A percentile compares a stretch with the other conserved stretches of the same genome.
phyloP scores from a whole-genome alignment of 1,140 invertebrate genomes.

The Ganaspis sp. region DNA sequence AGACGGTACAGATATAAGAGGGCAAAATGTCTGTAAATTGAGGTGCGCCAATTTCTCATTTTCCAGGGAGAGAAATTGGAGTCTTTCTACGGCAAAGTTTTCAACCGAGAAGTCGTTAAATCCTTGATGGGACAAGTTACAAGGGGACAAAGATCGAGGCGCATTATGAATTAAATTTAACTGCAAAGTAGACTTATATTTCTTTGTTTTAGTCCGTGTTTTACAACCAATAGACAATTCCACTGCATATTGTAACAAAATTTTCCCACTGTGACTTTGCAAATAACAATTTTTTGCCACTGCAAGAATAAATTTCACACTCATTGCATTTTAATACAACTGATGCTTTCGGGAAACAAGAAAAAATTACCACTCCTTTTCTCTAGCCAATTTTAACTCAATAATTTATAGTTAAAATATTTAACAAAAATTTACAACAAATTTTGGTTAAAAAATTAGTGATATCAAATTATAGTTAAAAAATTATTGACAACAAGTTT shows the following conservation, averaged over 20 bases:
- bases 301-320: too few relatives aligned
- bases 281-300: background rate
- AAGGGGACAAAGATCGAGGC: conserved; percentile 53
- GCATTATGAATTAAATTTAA: conserved; percentile 65
- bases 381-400: too few relatives aligned
- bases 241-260: background rate
- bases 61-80: background rate
- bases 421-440: too few relatives aligned
- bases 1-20: conserved; percentile 1
- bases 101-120: conserved; percentile 46
- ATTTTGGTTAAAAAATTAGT: too few relatives aligned
- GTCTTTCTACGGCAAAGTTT: background rate
- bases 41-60: background rate
- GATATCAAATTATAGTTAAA: too few relatives aligned
- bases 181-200: conserved; percentile 21
- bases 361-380: too few relatives aligned
- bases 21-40: background rate
- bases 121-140: conserved; percentile 55
- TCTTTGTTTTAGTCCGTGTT: background rate
- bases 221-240: too few relatives aligned
- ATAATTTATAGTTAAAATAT: too few relatives aligned
- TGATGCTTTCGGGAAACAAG: too few relatives aligned
- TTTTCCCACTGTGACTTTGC: background rate
- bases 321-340: too few relatives aligned
- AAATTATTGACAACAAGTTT: too few relatives aligned